Conservation (phyloP, 1,140 invertebrate genomes). For the Limonius californicus region DNA sequence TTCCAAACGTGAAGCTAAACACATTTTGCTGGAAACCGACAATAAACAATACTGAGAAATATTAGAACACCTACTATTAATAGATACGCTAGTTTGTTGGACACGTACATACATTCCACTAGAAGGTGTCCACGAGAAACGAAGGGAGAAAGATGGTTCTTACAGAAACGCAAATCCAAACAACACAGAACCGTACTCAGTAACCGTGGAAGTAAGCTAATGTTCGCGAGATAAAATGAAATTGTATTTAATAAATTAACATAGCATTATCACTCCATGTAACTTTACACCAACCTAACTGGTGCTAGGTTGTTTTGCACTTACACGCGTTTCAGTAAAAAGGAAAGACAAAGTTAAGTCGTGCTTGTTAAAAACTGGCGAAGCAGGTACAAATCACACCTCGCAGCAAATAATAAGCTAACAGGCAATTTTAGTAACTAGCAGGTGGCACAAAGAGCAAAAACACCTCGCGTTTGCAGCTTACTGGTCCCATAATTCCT, state of each 20-base stretch:
- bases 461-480: background rate
- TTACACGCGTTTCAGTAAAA: background rate
- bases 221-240: constrained; percentile 1
- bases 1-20: background rate
- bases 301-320: background rate
- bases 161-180: background rate
- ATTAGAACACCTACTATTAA: background rate
- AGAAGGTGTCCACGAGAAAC: background rate
- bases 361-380: background rate
- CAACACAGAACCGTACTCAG: background rate
- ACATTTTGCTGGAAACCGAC: background rate
- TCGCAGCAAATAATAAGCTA: background rate
- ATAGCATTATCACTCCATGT: background rate
- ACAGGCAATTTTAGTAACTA: background rate
- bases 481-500: background rate
- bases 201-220: constrained; percentile 1
- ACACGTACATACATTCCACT: background rate
- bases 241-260: constrained; percentile 2
- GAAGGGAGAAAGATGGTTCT: background rate
- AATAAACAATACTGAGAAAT: background rate
- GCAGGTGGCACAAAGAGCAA: background rate
- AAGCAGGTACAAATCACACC: background rate
- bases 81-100: background rate
- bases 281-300: background rate
- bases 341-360: background rate